A percentile compares a stretch with the other conserved stretches of the same genome.
Conservation (phyloP, 1,140 invertebrate species). For the Panonychus citri region DNA sequence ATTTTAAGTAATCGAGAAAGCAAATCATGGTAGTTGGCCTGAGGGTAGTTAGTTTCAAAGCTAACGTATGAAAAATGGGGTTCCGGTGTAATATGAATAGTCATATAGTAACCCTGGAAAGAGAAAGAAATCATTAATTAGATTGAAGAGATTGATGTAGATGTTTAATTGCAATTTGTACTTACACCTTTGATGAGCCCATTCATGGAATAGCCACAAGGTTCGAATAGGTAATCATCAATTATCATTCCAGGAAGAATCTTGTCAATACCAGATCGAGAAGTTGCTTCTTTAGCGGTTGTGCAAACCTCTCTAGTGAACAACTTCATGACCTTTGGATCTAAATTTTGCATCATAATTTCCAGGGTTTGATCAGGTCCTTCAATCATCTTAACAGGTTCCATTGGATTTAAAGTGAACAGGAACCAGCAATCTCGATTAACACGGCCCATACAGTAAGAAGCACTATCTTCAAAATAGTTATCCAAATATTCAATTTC, state of each 20-base stretch:
- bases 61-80: constrained; percentile 89
- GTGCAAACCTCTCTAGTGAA: constrained; percentile 56
- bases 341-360: constrained; percentile 18
- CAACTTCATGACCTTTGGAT: constrained; percentile 63
- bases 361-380: constrained; percentile 18
- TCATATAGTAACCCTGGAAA: constrained; percentile 78
- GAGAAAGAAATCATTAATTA: constrained; percentile 7
- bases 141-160: no score
- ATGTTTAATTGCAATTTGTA: no score
- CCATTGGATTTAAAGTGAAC: constrained; percentile 49
- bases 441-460: constrained; percentile 71
- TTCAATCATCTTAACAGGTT: constrained; percentile 13
- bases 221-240: constrained; percentile 91
- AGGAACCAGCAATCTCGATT: constrained; percentile 43
- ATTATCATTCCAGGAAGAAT: constrained; percentile 80
- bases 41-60: constrained; percentile 83
- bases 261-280: constrained; percentile 77
- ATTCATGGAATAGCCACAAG: constrained; percentile 99
- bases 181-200: constrained; percentile 73
- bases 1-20: constrained; percentile 56
- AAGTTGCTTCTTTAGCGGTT: constrained; percentile 62
- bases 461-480: constrained; percentile 65
- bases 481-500: constrained; percentile 66
- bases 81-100: constrained; percentile 96
- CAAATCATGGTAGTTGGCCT: constrained; percentile 52